Evolutionary conservation across 2,797 vertebrate genomes (phyloP).

Genomic region (Pipistrellus pipistrellus): DNA sequence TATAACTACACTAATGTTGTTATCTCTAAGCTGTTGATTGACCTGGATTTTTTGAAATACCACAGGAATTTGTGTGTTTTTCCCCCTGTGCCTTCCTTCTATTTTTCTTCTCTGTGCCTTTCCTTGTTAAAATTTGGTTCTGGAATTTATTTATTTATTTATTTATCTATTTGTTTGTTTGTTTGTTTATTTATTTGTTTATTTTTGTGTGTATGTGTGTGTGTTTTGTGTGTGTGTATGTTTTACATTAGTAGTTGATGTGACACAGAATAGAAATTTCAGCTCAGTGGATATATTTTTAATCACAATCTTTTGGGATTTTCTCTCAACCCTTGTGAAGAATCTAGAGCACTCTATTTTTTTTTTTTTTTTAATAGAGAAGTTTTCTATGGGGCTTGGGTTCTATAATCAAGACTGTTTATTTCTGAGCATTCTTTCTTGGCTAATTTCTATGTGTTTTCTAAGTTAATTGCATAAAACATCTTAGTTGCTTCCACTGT

Average conservation of each 20-base stretch:
- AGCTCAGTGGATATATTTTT: background rate
- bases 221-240: too few species aligned
- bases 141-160: background rate
- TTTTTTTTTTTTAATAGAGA: slow-evolving; percentile 50
- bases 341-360: slow-evolving; percentile 56
- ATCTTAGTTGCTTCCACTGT: slow-evolving; percentile 36
- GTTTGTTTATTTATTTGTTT: fast-evolving
- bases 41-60: background rate
- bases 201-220: too few species aligned
- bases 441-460: slow-evolving; percentile 69
- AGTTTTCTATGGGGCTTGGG: slow-evolving; percentile 44
- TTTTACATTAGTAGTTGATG: background rate
- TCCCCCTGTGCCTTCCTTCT: background rate
- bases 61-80: background rate
- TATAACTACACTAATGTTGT: background rate
- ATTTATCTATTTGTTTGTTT: background rate
- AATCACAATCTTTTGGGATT: background rate
- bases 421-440: slow-evolving; percentile 57
- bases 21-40: background rate
- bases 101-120: background rate
- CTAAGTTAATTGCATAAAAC: slow-evolving; percentile 68
- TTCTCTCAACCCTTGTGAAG: background rate
- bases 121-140: slow-evolving; percentile 30
- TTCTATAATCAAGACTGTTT: slow-evolving; percentile 74
- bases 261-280: slow-evolving; percentile 26